These are phyloP conservation scores for Sthenelais limicola DNA, from an alignment of 2,888 invertebrate species.

Conservation along the genomic window DNA sequence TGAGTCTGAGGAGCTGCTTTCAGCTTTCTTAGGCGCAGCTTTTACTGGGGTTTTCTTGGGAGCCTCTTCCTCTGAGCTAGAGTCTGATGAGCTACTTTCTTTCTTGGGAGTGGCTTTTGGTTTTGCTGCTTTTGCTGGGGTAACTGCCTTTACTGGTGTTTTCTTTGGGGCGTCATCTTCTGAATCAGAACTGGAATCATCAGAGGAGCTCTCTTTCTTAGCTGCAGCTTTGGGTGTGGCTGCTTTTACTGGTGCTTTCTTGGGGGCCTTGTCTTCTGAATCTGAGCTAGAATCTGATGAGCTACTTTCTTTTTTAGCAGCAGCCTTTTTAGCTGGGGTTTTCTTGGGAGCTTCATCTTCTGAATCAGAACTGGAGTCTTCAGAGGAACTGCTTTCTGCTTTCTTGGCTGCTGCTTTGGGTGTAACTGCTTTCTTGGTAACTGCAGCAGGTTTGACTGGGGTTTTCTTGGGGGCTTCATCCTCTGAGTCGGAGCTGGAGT, in stretches of 20 bases:
- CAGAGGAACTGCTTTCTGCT: conserved; percentile 7
- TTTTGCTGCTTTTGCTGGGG: background rate
- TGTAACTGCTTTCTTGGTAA: background rate
- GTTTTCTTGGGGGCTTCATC: conserved; percentile 15
- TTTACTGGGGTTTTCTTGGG: background rate
- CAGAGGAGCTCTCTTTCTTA: background rate
- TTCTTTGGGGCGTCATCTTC: background rate
- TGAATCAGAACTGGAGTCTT: conserved; percentile 15
- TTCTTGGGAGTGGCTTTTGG: background rate
- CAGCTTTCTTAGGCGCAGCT: conserved; percentile 8
- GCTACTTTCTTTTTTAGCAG: too few species aligned
- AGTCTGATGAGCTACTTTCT: conserved; percentile 18
- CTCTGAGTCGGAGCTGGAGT: conserved; percentile 27
- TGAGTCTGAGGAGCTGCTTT: conserved; percentile 20
- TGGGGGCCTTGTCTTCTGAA: too few species aligned
- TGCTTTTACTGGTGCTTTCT: conserved; percentile 7
- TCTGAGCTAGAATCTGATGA: too few species aligned
- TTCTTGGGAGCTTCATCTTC: conserved; percentile 25
- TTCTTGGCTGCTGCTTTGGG: background rate
- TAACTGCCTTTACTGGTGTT: background rate
- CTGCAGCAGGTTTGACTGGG: background rate
- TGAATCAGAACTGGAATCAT: background rate
- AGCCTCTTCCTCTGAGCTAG: background rate
- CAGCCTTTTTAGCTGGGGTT: too few species aligned
- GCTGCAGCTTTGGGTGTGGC: conserved; percentile 8